These are phyloP conservation scores for Hirundichthys speculiger DNA, from an alignment of 2,113 vertebrate species.

Conservation along the genomic window DNA sequence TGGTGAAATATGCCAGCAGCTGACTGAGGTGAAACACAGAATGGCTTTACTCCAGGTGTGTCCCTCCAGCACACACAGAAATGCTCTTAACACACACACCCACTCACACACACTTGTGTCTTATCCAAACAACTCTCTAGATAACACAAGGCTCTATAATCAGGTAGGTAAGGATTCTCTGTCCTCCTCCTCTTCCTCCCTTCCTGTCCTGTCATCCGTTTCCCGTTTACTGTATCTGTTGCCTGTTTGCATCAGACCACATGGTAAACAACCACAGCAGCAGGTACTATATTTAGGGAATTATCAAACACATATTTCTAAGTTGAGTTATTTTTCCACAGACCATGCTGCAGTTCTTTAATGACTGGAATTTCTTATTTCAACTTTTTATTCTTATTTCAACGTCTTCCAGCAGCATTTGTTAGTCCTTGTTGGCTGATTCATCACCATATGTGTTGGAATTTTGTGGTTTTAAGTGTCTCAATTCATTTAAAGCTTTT, in stretches of 20 bases:
- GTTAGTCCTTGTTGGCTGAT: no score
- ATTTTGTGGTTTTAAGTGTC: no score
- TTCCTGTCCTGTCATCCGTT: slow-evolving; percentile 51
- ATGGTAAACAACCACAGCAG: slow-evolving; percentile 38
- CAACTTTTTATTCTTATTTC: no score
- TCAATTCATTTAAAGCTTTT: no score
- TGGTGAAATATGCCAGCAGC: slow-evolving; percentile 58
- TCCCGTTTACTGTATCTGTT: slow-evolving; percentile 31
- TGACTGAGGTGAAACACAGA: slow-evolving; percentile 41
- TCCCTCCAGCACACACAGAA: slow-evolving; percentile 47
- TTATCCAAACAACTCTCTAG: slow-evolving; percentile 65
- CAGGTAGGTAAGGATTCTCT: slow-evolving; percentile 47
- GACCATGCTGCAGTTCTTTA: background rate
- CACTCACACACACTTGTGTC: slow-evolving; percentile 10
- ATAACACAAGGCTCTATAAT: slow-evolving; percentile 70
- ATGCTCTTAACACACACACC: slow-evolving; percentile 32
- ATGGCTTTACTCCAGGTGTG: slow-evolving; percentile 70
- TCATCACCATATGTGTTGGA: no score
- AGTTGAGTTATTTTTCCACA: background rate
- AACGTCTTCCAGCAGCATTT: no score
- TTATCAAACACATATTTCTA: background rate
- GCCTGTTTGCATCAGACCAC: slow-evolving; percentile 39
- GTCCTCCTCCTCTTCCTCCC: slow-evolving; percentile 38
- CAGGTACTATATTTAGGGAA: background rate
- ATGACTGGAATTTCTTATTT: background rate